Base-by-base conservation (phyloP, 1,140 invertebrate genomes). In the Rhizoglyphus robini region DNA sequence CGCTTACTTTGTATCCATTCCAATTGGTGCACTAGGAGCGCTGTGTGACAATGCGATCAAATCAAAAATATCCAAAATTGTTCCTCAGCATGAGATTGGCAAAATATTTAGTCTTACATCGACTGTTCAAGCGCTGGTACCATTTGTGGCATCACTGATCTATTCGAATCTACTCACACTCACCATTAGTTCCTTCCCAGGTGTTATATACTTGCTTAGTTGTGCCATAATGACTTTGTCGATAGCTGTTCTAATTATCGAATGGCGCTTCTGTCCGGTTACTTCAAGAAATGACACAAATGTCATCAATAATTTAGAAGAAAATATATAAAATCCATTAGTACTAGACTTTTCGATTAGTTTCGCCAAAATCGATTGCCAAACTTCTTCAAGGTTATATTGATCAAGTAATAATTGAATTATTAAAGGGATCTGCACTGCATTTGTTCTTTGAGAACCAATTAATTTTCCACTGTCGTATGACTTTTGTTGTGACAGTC, bases 51-150 rank as follows among this genome's bases (percentile, higher is more conserved):
- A 34, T 38, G 15, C 27, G 27, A 2, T 46, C 1, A 60, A 60
- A 32, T 34, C 27, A 3, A 30, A 60, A 46, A 34, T 60, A 34
- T 18, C 58, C 18, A 20, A 18, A 46, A 3, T 60, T 11, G 36
- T 60, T 32, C 58, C 58, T 3, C 15, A 60, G 36, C 15, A 60
- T 60, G 3, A 60, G 29, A 27, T 60, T 41, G 58, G 58, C 27
- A 60, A 60, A 32, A 60, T 60, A 20, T 60, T 60, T 27, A 32
- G 3, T 3, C 13, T 60, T 23, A 32, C n/a, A 2, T 60, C 29
- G 2, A 46, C 38, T 5, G 36, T 60, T 29, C 27, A 60, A 46
- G 15, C 58, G 29, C 25, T 60, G 15, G 38, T 60, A 38, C 58
- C 58, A 20, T 60, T 60, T 32, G 15, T 27, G n/a, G 58, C 15